phyloP scores from a whole-genome alignment of 2,888 invertebrate species.

The Drosophila rellima region DNA sequence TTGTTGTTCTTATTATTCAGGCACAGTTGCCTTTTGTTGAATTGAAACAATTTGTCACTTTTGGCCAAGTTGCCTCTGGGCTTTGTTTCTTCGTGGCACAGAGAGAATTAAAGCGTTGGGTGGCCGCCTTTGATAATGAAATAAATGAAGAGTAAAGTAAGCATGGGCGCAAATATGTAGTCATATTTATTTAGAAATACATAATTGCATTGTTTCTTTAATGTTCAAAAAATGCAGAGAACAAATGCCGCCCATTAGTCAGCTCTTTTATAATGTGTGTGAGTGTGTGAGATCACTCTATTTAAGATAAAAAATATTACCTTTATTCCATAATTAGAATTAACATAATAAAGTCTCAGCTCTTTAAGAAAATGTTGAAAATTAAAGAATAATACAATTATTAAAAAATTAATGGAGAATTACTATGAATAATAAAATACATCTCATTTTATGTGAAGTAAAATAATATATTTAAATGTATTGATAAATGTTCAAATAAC shows the following conservation, averaged over 20 bases:
- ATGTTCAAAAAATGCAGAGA: background rate
- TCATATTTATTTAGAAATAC: slow-evolving; percentile 43
- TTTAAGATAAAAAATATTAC: background rate
- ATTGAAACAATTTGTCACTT: slow-evolving; percentile 80
- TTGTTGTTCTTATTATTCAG: slow-evolving; percentile 43
- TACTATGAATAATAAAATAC: too few species aligned
- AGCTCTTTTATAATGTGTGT: background rate
- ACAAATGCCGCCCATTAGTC: slow-evolving; percentile 17
- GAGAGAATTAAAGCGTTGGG: background rate
- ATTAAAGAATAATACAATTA: background rate
- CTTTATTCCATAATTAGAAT: background rate
- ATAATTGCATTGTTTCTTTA: slow-evolving; percentile 27
- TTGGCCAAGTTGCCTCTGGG: slow-evolving; percentile 67
- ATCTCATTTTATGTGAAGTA: too few species aligned
- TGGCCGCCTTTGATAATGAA: slow-evolving; percentile 68
- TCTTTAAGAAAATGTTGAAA: background rate
- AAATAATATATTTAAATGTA: too few species aligned
- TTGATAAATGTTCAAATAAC: too few species aligned
- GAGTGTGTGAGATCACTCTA: background rate
- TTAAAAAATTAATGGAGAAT: too few species aligned
- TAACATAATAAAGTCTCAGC: background rate
- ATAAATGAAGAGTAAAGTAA: slow-evolving; percentile 70
- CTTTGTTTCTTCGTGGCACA: slow-evolving; percentile 42
- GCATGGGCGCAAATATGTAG: slow-evolving; percentile 50
- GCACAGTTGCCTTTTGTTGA: slow-evolving; percentile 74